These are phyloP conservation scores for Terrapene triunguis DNA, from an alignment of 2,113 vertebrate genomes.

Conservation along the genomic window DNA sequence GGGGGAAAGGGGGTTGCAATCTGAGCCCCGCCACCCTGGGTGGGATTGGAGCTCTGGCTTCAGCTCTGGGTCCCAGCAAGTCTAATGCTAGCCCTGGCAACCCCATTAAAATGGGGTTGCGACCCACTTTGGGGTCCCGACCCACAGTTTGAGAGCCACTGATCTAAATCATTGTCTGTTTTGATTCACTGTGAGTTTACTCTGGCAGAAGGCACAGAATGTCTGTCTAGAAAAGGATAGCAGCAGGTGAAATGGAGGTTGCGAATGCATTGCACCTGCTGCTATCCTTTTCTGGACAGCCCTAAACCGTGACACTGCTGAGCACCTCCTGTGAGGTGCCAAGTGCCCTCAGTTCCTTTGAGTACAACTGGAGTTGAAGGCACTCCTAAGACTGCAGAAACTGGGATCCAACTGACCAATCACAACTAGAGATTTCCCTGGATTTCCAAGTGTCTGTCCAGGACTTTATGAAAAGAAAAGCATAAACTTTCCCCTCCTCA, in stretches of 20 bases:
- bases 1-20: too few species aligned
- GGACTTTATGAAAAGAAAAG: not conserved
- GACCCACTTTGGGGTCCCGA: too few species aligned
- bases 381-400: not conserved
- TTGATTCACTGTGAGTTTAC: not conserved
- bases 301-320: rapidly evolving
- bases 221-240: not conserved
- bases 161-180: not conserved
- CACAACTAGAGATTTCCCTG: rapidly evolving
- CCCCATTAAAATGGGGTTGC: too few species aligned
- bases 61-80: too few species aligned
- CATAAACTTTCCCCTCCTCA: not conserved
- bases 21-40: too few species aligned
- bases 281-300: not conserved
- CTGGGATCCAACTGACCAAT: not conserved
- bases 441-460: not conserved
- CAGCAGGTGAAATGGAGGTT: not conserved
- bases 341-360: not conserved
- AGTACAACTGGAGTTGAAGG: not conserved
- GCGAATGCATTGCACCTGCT: not conserved
- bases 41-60: too few species aligned
- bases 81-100: too few species aligned
- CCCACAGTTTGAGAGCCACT: too few species aligned
- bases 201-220: not conserved
- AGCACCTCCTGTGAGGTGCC: not conserved